phyloP scores from a whole-genome alignment of 2,113 vertebrate species.

The Cyprinodon brontotheroides region DNA sequence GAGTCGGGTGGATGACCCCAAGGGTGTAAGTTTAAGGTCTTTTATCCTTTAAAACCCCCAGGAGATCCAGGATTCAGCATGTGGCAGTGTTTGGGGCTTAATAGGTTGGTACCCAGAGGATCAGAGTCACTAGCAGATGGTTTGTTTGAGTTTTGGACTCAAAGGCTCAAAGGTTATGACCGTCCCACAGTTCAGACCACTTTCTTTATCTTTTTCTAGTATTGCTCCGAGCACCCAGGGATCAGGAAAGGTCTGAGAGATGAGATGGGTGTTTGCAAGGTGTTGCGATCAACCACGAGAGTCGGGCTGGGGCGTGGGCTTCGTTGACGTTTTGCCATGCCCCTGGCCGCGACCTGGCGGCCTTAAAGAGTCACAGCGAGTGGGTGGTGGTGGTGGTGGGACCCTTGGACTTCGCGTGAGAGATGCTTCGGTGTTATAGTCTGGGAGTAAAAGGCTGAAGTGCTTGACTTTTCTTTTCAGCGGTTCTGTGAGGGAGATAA shows the following conservation, averaged over 20 bases:
- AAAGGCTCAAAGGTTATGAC: slow-evolving; percentile 58
- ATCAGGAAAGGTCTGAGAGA: slow-evolving; percentile 81
- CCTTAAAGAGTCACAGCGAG: slow-evolving; percentile 89
- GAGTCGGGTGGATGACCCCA: slow-evolving; percentile 15
- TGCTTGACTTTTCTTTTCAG: slow-evolving; percentile 34
- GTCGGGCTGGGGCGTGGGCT: slow-evolving; percentile 74
- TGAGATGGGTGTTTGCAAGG: slow-evolving; percentile 72
- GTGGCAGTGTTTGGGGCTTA: not conserved
- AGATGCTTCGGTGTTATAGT: slow-evolving; percentile 81
- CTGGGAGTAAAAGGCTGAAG: slow-evolving; percentile 33
- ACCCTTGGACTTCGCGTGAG: slow-evolving; percentile 88
- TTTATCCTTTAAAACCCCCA: slow-evolving; percentile 25
- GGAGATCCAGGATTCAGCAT: slow-evolving; percentile 3
- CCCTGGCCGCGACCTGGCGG: slow-evolving; percentile 71
- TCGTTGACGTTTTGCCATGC: slow-evolving; percentile 76
- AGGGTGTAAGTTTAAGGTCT: slow-evolving; percentile 3
- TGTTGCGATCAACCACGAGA: slow-evolving; percentile 78
- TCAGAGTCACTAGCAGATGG: not conserved
- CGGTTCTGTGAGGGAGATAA: slow-evolving; percentile 46
- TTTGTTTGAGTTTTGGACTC: not conserved
- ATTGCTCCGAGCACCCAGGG: slow-evolving; percentile 88
- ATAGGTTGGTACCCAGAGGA: not conserved
- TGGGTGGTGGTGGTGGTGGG: slow-evolving; percentile 86
- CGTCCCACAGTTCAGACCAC: slow-evolving; percentile 75
- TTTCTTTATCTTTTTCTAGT: slow-evolving; percentile 81